phyloP scores from a whole-genome alignment of 2,113 vertebrate genomes.

The Nyctereutes procyonoides region DNA sequence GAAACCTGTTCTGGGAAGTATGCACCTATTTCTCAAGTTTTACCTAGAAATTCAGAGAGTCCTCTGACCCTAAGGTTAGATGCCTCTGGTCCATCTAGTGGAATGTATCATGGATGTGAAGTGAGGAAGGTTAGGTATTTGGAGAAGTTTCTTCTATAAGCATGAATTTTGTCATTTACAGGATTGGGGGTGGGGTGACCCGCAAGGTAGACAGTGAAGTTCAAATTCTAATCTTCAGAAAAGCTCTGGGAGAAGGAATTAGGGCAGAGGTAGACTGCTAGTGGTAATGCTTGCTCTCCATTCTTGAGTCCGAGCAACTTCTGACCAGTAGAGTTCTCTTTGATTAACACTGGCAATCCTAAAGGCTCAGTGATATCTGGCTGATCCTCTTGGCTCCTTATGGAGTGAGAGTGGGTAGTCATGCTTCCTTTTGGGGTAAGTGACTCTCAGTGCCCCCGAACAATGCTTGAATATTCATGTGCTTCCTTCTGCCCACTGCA shows the following conservation, averaged over 20 bases:
- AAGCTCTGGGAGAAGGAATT: background rate
- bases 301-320: background rate
- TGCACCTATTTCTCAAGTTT: background rate
- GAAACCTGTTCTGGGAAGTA: background rate
- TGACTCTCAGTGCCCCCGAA: background rate
- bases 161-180: background rate
- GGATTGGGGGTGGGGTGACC: background rate
- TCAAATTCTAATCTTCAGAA: background rate
- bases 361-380: background rate
- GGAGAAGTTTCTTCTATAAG: background rate
- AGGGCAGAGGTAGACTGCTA: no score
- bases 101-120: background rate
- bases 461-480: constrained; percentile 70
- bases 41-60: background rate
- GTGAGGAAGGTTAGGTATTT: background rate
- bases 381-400: background rate
- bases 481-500: background rate
- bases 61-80: background rate
- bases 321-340: background rate
- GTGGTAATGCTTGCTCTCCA: background rate
- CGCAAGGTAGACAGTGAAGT: background rate
- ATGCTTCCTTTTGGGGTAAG: background rate
- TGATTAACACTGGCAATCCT: background rate
- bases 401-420: background rate
- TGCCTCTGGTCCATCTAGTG: background rate